Evolutionary conservation across 2,888 invertebrate genomes (phyloP).

Genomic region (Netelia fuscicornis): DNA sequence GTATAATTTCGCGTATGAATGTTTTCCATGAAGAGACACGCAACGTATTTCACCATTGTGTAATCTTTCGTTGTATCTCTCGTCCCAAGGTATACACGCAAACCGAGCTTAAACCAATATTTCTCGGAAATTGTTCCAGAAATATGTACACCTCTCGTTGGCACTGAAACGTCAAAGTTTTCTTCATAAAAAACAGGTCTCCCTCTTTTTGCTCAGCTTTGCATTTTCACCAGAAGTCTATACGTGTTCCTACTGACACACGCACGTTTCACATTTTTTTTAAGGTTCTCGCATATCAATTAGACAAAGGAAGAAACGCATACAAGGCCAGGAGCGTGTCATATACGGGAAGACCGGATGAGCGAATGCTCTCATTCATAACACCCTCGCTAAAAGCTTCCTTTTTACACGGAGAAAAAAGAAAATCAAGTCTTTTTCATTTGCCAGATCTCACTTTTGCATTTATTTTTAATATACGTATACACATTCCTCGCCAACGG

Average conservation of each 20-base stretch:
- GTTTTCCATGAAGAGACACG: no score
- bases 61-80: neutral
- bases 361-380: conserved; percentile 41
- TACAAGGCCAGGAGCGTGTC: conserved; percentile 45
- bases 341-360: conserved; percentile 33
- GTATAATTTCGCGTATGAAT: no score
- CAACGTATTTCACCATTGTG: neutral
- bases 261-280: conserved; percentile 32
- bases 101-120: conserved; percentile 40
- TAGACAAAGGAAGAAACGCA: conserved; percentile 52
- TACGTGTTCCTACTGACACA: neutral
- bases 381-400: conserved; percentile 47
- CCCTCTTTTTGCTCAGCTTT: neutral
- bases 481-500: neutral
- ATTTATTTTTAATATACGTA: no score
- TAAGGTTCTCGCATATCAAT: conserved; percentile 45
- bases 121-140: conserved; percentile 41
- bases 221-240: conserved; percentile 1
- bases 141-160: conserved; percentile 23
- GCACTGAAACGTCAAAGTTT: conserved; percentile 19
- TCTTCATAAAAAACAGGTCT: conserved; percentile 25
- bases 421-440: conserved; percentile 18
- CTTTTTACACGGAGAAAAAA: conserved; percentile 36
- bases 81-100: conserved; percentile 3
- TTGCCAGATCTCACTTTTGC: conserved; percentile 20